Base-by-base conservation (phyloP, 2,888 invertebrate species). In the Adelphocoris suturalis region DNA sequence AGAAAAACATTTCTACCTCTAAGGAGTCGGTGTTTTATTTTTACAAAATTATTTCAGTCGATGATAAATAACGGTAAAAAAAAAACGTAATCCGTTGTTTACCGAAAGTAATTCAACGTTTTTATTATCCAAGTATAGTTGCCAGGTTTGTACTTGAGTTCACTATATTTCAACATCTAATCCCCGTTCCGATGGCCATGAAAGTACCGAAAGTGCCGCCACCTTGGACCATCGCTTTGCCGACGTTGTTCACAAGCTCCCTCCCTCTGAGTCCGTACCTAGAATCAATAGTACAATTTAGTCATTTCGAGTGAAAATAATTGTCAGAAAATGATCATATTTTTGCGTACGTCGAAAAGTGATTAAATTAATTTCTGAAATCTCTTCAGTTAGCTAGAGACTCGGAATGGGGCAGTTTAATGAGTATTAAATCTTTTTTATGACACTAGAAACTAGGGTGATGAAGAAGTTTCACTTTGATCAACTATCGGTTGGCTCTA, bases 171-270 rank as follows among this genome's bases (percentile, higher is more conserved):
- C 94, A 97, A 94, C 97, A 97, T 93, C 97, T 95, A 92, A 97
- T 95, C 91, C 97, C 97, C 86, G 96, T 96, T 92, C 97, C 97
- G 91, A 97, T 97, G 47, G 97, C 98, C 98, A 99, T 98, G 94
- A 99, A 99, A 86, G 98, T 98, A 61, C 99, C 99, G 94, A 99
- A 99, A 52, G 99, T 99, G 90, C 98, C 99, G 78, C 99, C 99
- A 91, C 98, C 98, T 94, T 99, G 99, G 82, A 99, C 92, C 98
- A 99, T 99, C 16, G 97, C 97, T 95, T 99, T 99, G 61, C 99
- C 99, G 52, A 99, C 97, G 92, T 96, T 97, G 93, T 97, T 97
- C 82, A 99, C 96, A 88, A 99, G 94, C 94, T 99, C 99, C 92
- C 97, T 95, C 55, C 99, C 99, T 93, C 99, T 95, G 80, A 98